A percentile compares a stretch with the other conserved stretches of the same genome.
These are phyloP conservation scores for Simalia tracyae DNA, from an alignment of 2,797 vertebrate genomes.

Conservation along the genomic window DNA sequence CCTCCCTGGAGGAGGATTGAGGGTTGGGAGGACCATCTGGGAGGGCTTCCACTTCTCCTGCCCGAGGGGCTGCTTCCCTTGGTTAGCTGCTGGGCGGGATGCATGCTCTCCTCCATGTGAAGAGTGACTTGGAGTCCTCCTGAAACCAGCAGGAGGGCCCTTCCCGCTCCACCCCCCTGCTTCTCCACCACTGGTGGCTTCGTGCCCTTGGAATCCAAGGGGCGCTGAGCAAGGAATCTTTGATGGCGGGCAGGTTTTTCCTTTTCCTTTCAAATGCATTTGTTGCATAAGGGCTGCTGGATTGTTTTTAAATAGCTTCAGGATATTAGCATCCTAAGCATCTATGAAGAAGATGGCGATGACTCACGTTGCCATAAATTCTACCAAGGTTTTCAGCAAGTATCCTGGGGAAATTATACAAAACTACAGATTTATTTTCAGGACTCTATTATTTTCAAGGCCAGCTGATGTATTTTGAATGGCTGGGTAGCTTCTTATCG, in stretches of 20 bases:
- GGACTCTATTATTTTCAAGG: slow-evolving; percentile 64
- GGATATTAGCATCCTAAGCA: slow-evolving; percentile 59
- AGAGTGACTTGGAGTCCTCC: not conserved
- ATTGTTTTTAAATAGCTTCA: slow-evolving; percentile 40
- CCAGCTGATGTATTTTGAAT: slow-evolving; percentile 57
- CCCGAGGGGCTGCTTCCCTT: not conserved
- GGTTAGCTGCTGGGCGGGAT: too few relatives aligned
- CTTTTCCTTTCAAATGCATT: slow-evolving; percentile 30
- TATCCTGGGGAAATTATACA: slow-evolving; percentile 67
- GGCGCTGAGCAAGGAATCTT: slow-evolving; percentile 30
- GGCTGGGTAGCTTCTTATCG: slow-evolving; percentile 56
- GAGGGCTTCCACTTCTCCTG: not conserved
- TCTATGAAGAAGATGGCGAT: slow-evolving; percentile 52
- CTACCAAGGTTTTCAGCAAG: slow-evolving; percentile 51
- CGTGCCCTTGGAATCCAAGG: not conserved
- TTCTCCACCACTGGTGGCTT: not conserved
- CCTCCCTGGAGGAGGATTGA: too few relatives aligned
- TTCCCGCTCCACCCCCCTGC: not conserved
- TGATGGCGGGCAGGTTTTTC: not conserved
- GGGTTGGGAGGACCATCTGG: not conserved
- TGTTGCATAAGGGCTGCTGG: slow-evolving; percentile 9
- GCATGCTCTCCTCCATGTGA: not conserved
- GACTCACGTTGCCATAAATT: slow-evolving; percentile 70
- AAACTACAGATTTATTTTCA: slow-evolving; percentile 66
- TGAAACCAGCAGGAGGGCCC: not conserved